Percentiles rank a stretch among this genome's conserved stretches.
Evolutionary conservation across 2,888 invertebrate species (phyloP).

Genomic region (Scrobipalpa atriplicella): DNA sequence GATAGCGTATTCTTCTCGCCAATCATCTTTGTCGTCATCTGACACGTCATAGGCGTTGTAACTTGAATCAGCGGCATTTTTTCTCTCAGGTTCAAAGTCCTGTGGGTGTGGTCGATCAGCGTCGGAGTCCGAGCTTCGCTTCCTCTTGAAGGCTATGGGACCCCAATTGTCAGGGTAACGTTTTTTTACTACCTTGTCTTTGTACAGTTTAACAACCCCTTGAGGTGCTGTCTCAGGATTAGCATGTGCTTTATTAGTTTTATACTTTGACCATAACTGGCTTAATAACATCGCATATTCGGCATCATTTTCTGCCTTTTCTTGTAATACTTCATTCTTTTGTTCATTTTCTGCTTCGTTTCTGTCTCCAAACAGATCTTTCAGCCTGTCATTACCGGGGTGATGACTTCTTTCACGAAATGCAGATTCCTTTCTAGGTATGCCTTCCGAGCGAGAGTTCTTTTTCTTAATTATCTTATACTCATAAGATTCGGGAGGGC

Average conservation of each 20-base stretch:
- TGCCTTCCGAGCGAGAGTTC: constrained; percentile 51
- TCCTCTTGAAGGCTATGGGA: constrained; percentile 77
- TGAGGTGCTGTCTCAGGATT: constrained; percentile 62
- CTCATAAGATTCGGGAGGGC: constrained; percentile 79
- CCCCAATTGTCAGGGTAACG: constrained; percentile 76
- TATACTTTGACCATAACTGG: constrained; percentile 83
- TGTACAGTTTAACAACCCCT: constrained; percentile 74
- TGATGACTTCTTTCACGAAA: constrained; percentile 74
- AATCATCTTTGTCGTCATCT: constrained; percentile 71
- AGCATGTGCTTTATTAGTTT: constrained; percentile 65
- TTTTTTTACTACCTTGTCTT: constrained; percentile 75
- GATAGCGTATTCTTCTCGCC: constrained; percentile 74
- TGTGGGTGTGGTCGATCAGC: constrained; percentile 49
- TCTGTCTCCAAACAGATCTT: constrained; percentile 68
- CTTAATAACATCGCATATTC: constrained; percentile 81
- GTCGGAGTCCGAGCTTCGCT: constrained; percentile 70
- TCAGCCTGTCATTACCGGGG: constrained; percentile 67
- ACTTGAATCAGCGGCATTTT: constrained; percentile 54
- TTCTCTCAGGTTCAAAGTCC: constrained; percentile 57
- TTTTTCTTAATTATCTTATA: constrained; percentile 81
- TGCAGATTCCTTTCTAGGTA: constrained; percentile 64
- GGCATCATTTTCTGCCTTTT: constrained; percentile 68
- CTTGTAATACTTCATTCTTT: constrained; percentile 53
- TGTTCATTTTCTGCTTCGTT: constrained; percentile 55
- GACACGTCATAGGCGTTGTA: constrained; percentile 65